phyloP scores from a whole-genome alignment of 1,140 invertebrate genomes.

The Rhagoletis pomonella region DNA sequence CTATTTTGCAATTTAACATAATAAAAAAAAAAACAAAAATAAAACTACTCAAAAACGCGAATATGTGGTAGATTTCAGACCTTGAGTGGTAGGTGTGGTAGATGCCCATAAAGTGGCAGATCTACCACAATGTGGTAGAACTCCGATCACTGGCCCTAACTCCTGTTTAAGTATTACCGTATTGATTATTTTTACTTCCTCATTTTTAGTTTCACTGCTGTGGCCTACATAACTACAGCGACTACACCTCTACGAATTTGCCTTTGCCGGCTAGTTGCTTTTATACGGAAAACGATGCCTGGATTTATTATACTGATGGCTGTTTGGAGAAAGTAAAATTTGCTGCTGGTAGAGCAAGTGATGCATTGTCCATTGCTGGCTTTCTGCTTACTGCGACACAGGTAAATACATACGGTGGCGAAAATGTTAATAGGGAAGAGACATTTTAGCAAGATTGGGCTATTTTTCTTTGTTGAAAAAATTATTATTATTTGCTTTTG shows the following conservation, averaged over 20 bases:
- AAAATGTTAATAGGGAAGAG: no score
- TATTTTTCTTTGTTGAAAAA: no score
- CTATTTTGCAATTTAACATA: no score
- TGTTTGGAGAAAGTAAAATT: conserved; percentile 41
- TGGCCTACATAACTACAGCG: conserved; percentile 20
- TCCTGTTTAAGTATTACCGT: background rate
- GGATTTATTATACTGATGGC: conserved; percentile 11
- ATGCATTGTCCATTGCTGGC: background rate
- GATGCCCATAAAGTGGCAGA: background rate
- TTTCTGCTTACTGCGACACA: background rate
- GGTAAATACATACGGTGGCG: background rate
- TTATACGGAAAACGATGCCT: conserved; percentile 11
- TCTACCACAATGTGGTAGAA: background rate
- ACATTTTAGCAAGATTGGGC: no score
- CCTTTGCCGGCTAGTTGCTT: conserved; percentile 35
- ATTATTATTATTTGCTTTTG: no score
- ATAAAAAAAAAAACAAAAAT: background rate
- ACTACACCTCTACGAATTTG: conserved; percentile 27
- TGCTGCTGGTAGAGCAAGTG: conserved; percentile 4
- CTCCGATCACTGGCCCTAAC: background rate
- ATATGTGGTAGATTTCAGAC: background rate
- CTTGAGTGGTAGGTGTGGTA: background rate
- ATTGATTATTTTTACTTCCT: background rate
- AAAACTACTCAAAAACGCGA: background rate
- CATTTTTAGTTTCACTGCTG: conserved; percentile 33